Evolutionary conservation across 2,888 invertebrate species (phyloP).

Genomic region (Apeira syringaria): DNA sequence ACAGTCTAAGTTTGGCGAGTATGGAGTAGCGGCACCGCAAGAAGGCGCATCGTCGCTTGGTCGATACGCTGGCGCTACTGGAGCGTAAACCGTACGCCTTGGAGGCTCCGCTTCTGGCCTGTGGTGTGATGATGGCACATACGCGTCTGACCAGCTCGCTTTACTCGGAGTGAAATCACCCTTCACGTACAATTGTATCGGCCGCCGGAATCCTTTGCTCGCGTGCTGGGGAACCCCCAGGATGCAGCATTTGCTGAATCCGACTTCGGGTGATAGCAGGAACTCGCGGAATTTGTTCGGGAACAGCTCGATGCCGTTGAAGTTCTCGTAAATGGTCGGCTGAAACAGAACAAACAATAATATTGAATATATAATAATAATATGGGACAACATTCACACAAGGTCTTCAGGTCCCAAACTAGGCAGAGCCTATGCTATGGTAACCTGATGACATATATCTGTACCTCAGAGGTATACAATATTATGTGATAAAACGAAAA

Average conservation of each 20-base stretch:
- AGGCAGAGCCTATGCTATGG: no score
- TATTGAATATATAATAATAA: no score
- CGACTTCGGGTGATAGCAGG: conserved; percentile 94
- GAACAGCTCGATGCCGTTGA: conserved; percentile 92
- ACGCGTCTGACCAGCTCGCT: conserved; percentile 85
- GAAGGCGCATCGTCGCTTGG: conserved; percentile 80
- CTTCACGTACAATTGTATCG: conserved; percentile 88
- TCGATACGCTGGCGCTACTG: conserved; percentile 71
- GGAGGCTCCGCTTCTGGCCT: conserved; percentile 81
- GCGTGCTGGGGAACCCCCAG: conserved; percentile 92
- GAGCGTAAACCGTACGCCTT: conserved; percentile 77
- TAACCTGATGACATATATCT: no score
- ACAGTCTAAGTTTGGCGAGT: conserved; percentile 74
- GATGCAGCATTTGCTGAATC: conserved; percentile 95
- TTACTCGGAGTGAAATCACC: conserved; percentile 86
- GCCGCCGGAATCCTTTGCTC: conserved; percentile 94
- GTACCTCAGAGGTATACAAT: no score
- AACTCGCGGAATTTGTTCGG: conserved; percentile 97
- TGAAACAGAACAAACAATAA: conserved; percentile 80
- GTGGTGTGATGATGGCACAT: conserved; percentile 86
- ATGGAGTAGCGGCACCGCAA: conserved; percentile 78
- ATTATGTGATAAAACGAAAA: no score
- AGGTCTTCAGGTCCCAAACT: no score
- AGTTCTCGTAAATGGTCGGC: conserved; percentile 94
- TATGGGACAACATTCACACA: no score